A percentile compares a stretch with the other conserved stretches of the same genome.
These are phyloP conservation scores for Furcifer pardalis DNA, from an alignment of 2,797 vertebrate species.

Conservation along the genomic window DNA sequence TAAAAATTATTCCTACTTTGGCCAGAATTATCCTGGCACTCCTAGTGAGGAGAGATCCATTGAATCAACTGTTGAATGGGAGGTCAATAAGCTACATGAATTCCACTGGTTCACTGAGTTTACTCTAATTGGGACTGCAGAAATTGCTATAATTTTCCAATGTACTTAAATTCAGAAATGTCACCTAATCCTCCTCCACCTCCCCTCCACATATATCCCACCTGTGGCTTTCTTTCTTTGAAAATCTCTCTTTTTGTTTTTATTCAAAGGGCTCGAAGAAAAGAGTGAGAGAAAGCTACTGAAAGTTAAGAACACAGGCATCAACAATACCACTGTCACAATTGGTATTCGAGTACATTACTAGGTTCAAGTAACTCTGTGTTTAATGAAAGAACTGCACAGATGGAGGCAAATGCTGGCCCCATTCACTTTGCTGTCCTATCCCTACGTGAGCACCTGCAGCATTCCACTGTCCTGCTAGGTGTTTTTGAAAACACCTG, in stretches of 20 bases:
- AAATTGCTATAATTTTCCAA: conserved; percentile 40
- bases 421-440: conserved; percentile 39
- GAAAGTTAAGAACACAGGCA: background rate
- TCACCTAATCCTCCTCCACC: background rate
- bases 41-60: no score
- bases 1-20: background rate
- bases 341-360: conserved; percentile 40
- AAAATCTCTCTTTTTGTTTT: background rate
- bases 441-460: conserved; percentile 72
- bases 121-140: background rate
- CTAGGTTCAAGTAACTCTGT: conserved; percentile 17
- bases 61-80: no score
- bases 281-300: background rate
- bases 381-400: conserved; percentile 37
- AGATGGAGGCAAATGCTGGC: conserved; percentile 57
- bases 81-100: no score
- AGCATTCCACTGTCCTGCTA: conserved; percentile 63
- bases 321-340: conserved; percentile 8
- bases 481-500: conserved; percentile 76
- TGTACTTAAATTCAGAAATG: conserved; percentile 39
- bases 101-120: no score
- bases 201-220: background rate
- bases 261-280: background rate
- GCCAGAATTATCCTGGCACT: no score
- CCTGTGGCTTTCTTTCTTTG: background rate